Conservation (phyloP, 2,888 invertebrate species). For the Sinodicranocentrus sp. region DNA sequence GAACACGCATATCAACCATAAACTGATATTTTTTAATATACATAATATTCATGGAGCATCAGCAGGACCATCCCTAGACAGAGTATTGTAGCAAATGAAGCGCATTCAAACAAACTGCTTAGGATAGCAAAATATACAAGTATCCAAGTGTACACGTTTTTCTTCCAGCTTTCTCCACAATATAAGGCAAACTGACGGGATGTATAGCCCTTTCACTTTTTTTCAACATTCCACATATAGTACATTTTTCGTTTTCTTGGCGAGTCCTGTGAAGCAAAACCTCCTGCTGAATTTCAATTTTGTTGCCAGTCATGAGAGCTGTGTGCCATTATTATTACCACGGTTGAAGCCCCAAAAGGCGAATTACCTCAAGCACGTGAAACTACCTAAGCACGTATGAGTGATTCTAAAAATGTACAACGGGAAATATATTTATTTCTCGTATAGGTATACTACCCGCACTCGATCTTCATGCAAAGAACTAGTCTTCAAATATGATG, state of each 20-base stretch:
- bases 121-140: constrained; percentile 18
- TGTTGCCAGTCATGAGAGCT: constrained; percentile 43
- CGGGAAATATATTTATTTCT: constrained; percentile 50
- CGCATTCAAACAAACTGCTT: constrained; percentile 38
- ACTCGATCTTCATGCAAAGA: no score
- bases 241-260: constrained; percentile 37
- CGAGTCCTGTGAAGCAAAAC: constrained; percentile 28
- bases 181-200: no score
- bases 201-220: neutral
- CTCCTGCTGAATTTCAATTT: constrained; percentile 65
- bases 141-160: constrained; percentile 20
- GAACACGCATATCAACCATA: no score
- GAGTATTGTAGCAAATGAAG: constrained; percentile 37
- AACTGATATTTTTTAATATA: no score
- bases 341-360: constrained; percentile 41
- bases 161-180: no score
- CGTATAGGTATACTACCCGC: no score
- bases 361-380: constrained; percentile 59
- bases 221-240: constrained; percentile 32
- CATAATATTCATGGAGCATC: constrained; percentile 26
- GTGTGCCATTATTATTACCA: neutral
- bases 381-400: constrained; percentile 11
- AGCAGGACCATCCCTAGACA: constrained; percentile 31
- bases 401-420: constrained; percentile 34
- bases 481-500: no score